Base-by-base conservation (phyloP, 2,797 vertebrate genomes). In the Picus viridis region DNA sequence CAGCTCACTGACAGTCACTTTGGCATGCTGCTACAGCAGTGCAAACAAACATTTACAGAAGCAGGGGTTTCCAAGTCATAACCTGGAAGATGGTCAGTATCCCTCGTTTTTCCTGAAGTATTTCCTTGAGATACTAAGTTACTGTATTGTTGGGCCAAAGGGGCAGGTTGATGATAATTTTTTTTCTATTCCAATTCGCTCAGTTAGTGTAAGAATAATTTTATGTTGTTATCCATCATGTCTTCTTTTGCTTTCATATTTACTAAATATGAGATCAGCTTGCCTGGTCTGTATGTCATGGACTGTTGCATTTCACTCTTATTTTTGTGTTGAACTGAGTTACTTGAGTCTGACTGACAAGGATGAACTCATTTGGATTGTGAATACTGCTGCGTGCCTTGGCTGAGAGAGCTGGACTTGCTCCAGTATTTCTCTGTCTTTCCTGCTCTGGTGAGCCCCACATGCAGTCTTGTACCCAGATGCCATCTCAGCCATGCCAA, bases 391-490 rank as follows among this genome's bases (percentile, higher is more conserved):
- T 41, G 67, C 24, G 58, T 81, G 32, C 20, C 53, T 77, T 86
- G 57, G 17, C 20, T 76, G 10, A 43, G 30, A 15, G 32, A 78
- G 16, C 63, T 45, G 45, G 34, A 14, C 62, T 61, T 74, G 8
- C 22, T 61, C 23, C 30, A 27, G 4, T 57, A 26, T 39, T 51
- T 67, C 27, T 0, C 0, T 56, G 29, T 45, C n/a, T 63, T 67
- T 64, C 49, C 74, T 83, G n/a, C 10, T 12, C 19, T 67, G 26
- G 29, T 13, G 26, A 83, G 29, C 47, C 83, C 11, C 30, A 73
- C 64, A 26, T 73, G 27, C 26, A 39, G 19, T 51, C 45, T 64
- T 0, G 0, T 10, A 49, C 7, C 30, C 20, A 53, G 36, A 22
- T 18, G 9, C 27, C 24, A 36, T 36, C 45, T 74, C 54, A n/a